Conservation (phyloP, 2,797 vertebrate genomes). For the Hydrophis major region DNA sequence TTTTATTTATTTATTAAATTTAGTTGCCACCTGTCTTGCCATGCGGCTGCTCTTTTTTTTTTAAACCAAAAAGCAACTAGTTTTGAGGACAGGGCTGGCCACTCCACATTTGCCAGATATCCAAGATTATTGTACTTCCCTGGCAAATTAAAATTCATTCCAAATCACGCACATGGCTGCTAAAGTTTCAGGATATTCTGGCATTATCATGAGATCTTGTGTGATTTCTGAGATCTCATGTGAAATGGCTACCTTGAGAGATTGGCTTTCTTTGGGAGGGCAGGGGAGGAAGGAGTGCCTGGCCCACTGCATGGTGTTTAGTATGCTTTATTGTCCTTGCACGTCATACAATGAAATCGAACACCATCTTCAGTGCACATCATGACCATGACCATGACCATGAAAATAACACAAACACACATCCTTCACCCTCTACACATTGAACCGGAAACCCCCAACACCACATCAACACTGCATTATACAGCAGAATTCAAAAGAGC, state of each 20-base stretch:
- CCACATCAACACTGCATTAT: no score
- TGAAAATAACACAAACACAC: no score
- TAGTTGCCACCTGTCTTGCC: neutral
- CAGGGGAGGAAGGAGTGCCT: neutral
- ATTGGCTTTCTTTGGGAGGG: neutral
- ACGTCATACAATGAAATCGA: no score
- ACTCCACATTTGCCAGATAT: neutral
- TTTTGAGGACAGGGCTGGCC: neutral
- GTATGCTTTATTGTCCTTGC: no score
- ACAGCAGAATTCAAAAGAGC: no score
- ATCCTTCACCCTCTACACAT: no score
- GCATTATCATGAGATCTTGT: neutral
- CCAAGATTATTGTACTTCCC: neutral
- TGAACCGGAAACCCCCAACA: no score
- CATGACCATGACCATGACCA: no score
- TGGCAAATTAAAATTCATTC: neutral
- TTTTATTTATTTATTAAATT: neutral
- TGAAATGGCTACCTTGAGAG: neutral
- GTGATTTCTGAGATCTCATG: neutral
- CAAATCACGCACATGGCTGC: neutral
- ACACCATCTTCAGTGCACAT: no score
- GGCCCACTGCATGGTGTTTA: neutral
- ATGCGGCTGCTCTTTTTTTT: neutral
- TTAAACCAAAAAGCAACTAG: neutral
- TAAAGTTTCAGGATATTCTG: neutral